Conservation (phyloP, 2,797 vertebrate species). For the Nannoperca obscura region DNA sequence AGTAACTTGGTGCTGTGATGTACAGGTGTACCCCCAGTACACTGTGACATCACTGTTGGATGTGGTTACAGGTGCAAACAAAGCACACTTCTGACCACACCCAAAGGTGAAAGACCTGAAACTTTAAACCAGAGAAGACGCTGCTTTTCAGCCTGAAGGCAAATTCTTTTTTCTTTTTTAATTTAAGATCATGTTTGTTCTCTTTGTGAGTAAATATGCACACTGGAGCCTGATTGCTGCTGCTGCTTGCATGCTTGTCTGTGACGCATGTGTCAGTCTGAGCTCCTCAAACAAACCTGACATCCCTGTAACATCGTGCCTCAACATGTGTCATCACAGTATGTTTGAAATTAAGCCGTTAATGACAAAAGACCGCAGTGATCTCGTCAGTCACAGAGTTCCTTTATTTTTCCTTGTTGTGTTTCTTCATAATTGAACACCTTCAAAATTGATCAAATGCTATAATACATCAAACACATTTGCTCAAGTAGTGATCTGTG, state of each 20-base stretch:
- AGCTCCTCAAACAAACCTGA: constrained; percentile 24
- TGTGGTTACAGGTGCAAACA: not conserved
- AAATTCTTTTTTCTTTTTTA: not conserved
- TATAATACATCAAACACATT: not conserved
- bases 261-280: constrained; percentile 2
- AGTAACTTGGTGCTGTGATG: not conserved
- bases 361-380: constrained; percentile 2
- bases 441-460: not conserved
- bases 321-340: constrained; percentile 5
- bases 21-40: not conserved
- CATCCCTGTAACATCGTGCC: constrained; percentile 9
- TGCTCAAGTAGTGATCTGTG: not conserved
- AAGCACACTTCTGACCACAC: not conserved
- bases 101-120: not conserved
- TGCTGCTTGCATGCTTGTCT: constrained; percentile 14
- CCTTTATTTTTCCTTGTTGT: not conserved
- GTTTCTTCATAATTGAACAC: constrained; percentile 4
- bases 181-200: not conserved
- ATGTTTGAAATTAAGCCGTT: constrained; percentile 13
- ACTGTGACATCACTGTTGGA: not conserved
- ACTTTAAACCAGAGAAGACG: not conserved
- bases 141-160: not conserved
- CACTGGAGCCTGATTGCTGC: not conserved
- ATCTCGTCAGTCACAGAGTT: not conserved
- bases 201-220: not conserved